Percentiles rank a stretch among this genome's conserved stretches.
phyloP scores from a whole-genome alignment of 2,113 vertebrate species.

The Sturnus vulgaris region DNA sequence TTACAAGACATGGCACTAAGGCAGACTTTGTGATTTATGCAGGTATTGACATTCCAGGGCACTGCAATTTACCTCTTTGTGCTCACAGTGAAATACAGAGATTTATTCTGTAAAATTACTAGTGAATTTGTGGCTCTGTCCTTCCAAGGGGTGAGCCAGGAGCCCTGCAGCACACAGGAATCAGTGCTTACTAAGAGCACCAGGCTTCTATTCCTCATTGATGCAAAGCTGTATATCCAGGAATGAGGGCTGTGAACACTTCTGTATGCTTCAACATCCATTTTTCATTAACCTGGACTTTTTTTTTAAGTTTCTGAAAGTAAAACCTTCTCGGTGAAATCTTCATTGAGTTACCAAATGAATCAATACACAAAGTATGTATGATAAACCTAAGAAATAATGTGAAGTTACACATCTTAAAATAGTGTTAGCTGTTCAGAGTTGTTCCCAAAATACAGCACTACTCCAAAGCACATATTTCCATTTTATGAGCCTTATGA shows the following conservation, averaged over 20 bases:
- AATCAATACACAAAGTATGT: not conserved
- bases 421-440: not conserved
- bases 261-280: not conserved
- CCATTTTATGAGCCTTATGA: not conserved
- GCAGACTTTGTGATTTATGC: not conserved
- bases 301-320: not conserved
- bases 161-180: not conserved
- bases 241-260: not conserved
- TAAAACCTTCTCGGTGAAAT: not conserved
- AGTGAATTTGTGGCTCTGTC: not conserved
- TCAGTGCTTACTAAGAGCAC: not conserved
- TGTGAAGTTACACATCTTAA: not conserved
- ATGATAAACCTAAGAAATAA: not conserved
- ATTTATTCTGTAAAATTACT: not conserved
- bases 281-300: not conserved
- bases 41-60: not conserved
- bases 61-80: not conserved
- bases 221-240: not conserved
- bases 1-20: not conserved
- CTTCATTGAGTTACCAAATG: not conserved
- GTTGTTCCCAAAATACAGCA: not conserved
- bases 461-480: not conserved
- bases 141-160: not conserved
- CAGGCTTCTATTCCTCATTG: not conserved
- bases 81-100: fast-evolving